phyloP scores from a whole-genome alignment of 2,113 vertebrate species.

The Oenanthe oenanthe region DNA sequence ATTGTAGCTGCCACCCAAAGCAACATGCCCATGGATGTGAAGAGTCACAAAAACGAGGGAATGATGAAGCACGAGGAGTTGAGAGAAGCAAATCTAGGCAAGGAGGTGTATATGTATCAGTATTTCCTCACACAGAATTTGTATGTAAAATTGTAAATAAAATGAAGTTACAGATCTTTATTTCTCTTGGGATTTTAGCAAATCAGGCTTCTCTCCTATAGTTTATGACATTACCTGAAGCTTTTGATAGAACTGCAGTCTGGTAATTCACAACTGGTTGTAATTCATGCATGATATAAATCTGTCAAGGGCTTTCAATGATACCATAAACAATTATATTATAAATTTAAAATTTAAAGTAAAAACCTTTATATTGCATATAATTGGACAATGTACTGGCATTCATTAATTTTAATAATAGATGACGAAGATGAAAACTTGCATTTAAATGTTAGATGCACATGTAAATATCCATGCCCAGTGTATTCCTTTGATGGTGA shows the following conservation, averaged over 20 bases:
- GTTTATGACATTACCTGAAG: background rate
- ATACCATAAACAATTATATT: background rate
- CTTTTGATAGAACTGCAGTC: background rate
- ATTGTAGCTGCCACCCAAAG: background rate
- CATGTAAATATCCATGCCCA: background rate
- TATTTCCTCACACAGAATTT: background rate
- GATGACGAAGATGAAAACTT: background rate
- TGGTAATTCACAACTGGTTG: background rate
- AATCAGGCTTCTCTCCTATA: background rate
- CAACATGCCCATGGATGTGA: background rate
- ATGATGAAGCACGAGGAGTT: background rate
- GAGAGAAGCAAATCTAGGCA: background rate
- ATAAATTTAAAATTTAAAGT: background rate
- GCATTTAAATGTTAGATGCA: background rate
- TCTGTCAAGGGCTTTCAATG: background rate
- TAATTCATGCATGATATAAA: background rate
- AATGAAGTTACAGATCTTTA: background rate
- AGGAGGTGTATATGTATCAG: background rate
- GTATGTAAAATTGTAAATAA: background rate
- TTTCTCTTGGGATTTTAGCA: background rate
- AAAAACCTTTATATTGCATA: background rate
- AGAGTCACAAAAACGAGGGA: background rate
- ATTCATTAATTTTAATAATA: background rate
- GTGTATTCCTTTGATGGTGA: background rate
- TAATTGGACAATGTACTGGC: background rate